phyloP scores from a whole-genome alignment of 2,113 vertebrate genomes.

The Cariama cristata region DNA sequence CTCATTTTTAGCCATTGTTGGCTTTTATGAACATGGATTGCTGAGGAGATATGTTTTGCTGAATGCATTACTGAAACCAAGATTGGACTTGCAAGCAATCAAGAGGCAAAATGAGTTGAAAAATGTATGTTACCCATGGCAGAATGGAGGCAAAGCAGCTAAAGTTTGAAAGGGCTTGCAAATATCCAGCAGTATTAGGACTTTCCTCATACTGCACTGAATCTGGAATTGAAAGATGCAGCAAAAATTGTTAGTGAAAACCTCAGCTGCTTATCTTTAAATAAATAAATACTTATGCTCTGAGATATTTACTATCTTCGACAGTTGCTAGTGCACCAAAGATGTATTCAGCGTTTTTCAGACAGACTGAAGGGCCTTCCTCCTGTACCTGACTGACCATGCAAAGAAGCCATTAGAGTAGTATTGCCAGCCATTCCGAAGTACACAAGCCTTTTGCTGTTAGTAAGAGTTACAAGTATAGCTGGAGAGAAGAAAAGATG shows the following conservation, averaged over 20 bases:
- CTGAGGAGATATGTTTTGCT: slow-evolving; percentile 13
- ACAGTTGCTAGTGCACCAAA: background rate
- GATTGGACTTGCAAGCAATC: background rate
- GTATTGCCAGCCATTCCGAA: background rate
- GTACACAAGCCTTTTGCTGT: background rate
- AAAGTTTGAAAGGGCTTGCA: background rate
- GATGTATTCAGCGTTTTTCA: background rate
- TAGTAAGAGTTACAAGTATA: slow-evolving; percentile 5
- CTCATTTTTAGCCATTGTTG: background rate
- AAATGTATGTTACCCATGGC: background rate
- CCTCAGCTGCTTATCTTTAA: background rate
- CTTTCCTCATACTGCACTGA: background rate
- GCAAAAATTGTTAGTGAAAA: background rate
- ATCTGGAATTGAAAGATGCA: background rate
- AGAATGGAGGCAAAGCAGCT: background rate
- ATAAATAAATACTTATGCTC: background rate
- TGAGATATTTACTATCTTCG: background rate
- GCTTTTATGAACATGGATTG: background rate
- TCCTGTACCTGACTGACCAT: background rate
- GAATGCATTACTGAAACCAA: background rate
- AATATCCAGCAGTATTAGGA: background rate
- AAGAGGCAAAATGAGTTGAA: background rate
- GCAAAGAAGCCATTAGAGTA: background rate
- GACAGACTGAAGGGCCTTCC: background rate
- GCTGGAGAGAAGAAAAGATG: slow-evolving; percentile 32